Base-by-base conservation (phyloP, 2,888 invertebrate species). In the Anorthoa munda region DNA sequence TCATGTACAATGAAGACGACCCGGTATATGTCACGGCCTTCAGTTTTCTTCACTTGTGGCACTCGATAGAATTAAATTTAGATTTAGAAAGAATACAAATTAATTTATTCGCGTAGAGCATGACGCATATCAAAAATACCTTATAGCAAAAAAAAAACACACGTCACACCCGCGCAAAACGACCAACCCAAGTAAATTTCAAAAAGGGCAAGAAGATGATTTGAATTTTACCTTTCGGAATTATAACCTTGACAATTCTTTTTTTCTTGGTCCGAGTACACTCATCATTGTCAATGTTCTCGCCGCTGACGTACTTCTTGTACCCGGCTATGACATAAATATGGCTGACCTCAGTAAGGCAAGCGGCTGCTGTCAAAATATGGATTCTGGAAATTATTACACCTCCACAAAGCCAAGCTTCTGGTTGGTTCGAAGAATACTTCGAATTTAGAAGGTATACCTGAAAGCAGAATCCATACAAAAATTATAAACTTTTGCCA, bases 261-360 rank as follows among this genome's bases (percentile, higher is more conserved):
- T 76, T 58, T 61, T 83, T 83, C 21, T 50, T 78, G 2, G 39
- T 56, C 11, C 70, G 56, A 26, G 74, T 75, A 12, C 83, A 83
- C 15, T 68, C 23, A 5, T 83, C 76, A 4, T 66, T 15, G 1
- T 69, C 12, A 17, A 83, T 71, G 0, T 68, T 18, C 7, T 63
- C 45, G 0, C 58, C 59, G 51, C 56, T 61, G 4, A 83, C 68
- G n/a, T 81, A 83, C 53, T 76, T 83, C 21, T 64, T 81, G 56
- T 83, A 81, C 0, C 83, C 83, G 3, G 83, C 83, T 74, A 83
- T 81, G 7, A 68, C 83, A 23, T 81, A 83, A 0, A 83, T 81
- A 13, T 72, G 70, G 5, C 50, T 67, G 13, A 83, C 84, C 53
- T 83, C 84, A 4, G 67, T 76, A 7, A 83, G 63, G 23, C 83